Evolutionary conservation across 2,797 vertebrate species (phyloP).

Genomic region (Otus scops): DNA sequence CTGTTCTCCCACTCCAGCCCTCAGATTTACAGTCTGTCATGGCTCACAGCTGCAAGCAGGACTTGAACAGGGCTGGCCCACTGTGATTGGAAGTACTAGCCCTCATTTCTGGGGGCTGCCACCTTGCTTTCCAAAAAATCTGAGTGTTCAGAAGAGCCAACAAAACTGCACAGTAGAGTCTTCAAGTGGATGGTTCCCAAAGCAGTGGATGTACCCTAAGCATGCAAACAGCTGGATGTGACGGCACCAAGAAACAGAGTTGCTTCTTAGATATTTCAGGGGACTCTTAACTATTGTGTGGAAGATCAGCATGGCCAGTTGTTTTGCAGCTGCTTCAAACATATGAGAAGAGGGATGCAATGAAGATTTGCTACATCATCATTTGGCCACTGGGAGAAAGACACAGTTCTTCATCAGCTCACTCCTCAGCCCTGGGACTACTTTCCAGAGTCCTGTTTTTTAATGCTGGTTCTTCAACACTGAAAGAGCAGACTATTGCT

Average conservation of each 20-base stretch:
- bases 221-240: neutral
- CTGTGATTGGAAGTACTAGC: neutral
- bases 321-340: neutral
- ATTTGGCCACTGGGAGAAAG: neutral
- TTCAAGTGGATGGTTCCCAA: neutral
- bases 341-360: neutral
- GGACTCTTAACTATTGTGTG: neutral
- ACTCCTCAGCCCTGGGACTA: neutral
- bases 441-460: neutral
- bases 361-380: neutral
- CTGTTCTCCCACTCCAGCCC: neutral
- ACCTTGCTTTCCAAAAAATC: neutral
- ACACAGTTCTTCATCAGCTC: neutral
- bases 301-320: neutral
- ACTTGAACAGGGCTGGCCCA: neutral
- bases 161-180: neutral
- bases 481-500: neutral
- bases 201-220: neutral
- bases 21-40: constrained; percentile 33
- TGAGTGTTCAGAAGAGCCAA: rapidly evolving
- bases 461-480: neutral
- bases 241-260: neutral
- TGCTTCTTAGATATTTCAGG: neutral
- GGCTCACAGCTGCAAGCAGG: neutral
- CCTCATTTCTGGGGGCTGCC: neutral